These are phyloP conservation scores for Drosophila meridiana DNA, from an alignment of 2,888 invertebrate species.

Conservation along the genomic window DNA sequence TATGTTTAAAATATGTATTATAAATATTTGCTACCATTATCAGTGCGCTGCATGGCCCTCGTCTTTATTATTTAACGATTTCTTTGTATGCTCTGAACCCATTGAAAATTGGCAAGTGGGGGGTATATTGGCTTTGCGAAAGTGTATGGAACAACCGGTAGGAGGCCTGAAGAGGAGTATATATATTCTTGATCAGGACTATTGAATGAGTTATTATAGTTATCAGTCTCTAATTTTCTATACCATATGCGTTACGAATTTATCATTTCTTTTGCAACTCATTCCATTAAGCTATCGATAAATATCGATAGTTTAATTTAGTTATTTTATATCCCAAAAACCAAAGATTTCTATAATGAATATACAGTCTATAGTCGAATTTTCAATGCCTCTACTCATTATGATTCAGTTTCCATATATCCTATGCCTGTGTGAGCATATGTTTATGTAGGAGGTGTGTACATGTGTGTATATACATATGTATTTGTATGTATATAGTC, in stretches of 20 bases:
- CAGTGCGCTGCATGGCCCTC: not conserved
- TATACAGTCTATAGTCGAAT: not conserved
- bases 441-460: no score
- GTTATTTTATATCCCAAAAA: no score
- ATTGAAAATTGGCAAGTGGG: no score
- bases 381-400: not conserved
- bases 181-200: not conserved
- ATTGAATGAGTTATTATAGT: not conserved
- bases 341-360: not conserved
- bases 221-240: not conserved
- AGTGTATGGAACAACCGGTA: no score
- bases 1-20: constrained; percentile 5
- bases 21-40: constrained; percentile 24
- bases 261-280: not conserved
- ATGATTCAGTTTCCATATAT: no score
- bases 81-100: not conserved
- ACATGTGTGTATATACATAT: not conserved
- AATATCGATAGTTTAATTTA: not conserved
- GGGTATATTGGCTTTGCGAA: not conserved
- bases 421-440: no score
- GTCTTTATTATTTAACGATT: constrained; percentile 30
- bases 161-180: not conserved
- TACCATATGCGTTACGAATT: not conserved
- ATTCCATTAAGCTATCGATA: not conserved
- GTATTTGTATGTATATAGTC: not conserved